Evolutionary conservation across 2,113 vertebrate species (phyloP).

Genomic region (Phyllopteryx taeniolatus): DNA sequence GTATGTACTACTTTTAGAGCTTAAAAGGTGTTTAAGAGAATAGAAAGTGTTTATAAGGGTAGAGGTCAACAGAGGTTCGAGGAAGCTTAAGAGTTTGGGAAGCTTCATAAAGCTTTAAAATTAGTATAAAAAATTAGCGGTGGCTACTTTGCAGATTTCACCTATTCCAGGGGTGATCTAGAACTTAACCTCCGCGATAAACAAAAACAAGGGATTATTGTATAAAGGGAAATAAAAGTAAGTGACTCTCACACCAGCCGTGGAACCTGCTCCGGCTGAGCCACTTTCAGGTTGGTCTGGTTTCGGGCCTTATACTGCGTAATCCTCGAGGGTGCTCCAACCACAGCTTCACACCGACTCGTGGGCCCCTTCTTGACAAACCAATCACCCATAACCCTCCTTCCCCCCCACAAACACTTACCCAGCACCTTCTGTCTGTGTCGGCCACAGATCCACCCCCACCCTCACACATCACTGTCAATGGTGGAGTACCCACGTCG

Average conservation of each 20-base stretch:
- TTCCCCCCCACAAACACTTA: slow-evolving; percentile 36
- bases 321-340: slow-evolving; percentile 52
- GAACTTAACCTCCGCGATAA: no score
- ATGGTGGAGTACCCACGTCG: slow-evolving; percentile 39
- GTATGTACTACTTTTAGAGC: no score
- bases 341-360: slow-evolving; percentile 40
- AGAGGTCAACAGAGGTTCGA: no score
- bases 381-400: slow-evolving; percentile 40
- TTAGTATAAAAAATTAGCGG: no score
- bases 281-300: slow-evolving; percentile 52
- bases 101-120: no score
- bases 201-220: no score
- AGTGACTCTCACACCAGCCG: neutral
- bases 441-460: slow-evolving; percentile 22
- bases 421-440: slow-evolving; percentile 16
- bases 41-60: no score
- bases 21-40: no score
- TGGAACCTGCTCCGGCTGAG: slow-evolving; percentile 10
- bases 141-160: neutral
- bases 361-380: slow-evolving; percentile 60
- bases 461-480: slow-evolving; percentile 46
- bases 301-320: slow-evolving; percentile 32
- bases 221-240: no score
- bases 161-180: neutral
- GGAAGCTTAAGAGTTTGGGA: no score